Evolutionary conservation across 2,888 invertebrate genomes (phyloP).

Genomic region (Eilema caniola): DNA sequence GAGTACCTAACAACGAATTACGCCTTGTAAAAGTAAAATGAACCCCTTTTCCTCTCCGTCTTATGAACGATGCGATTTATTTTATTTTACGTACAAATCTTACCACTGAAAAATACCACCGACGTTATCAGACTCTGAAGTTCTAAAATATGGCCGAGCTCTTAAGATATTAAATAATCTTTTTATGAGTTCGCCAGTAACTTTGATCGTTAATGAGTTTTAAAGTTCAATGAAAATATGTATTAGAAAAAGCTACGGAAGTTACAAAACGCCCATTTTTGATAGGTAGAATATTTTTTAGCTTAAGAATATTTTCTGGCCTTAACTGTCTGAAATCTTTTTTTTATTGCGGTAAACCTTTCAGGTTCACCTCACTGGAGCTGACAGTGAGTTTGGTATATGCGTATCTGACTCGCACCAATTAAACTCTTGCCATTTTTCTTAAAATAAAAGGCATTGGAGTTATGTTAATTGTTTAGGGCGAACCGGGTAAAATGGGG

Average conservation of each 20-base stretch:
- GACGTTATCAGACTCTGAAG: slow-evolving; percentile 20
- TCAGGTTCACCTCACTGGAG: too few species aligned
- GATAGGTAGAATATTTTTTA: not conserved
- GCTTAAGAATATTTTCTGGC: not conserved
- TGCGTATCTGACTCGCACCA: too few species aligned
- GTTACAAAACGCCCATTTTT: not conserved
- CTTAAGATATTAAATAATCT: slow-evolving; percentile 29
- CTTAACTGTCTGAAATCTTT: too few species aligned
- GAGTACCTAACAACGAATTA: not conserved
- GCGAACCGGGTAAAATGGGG: too few species aligned
- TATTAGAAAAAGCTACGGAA: not conserved
- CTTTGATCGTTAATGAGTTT: slow-evolving; percentile 16
- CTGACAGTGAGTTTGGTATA: too few species aligned
- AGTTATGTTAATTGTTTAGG: too few species aligned
- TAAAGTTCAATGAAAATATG: slow-evolving; percentile 15
- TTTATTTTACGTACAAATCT: slow-evolving; percentile 5
- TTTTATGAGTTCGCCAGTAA: slow-evolving; percentile 28
- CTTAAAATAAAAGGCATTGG: too few species aligned
- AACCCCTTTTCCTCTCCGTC: not conserved
- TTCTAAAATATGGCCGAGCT: slow-evolving; percentile 37
- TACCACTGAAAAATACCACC: not conserved
- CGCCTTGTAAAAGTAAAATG: not conserved
- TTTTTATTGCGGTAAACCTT: too few species aligned
- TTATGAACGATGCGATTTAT: not conserved
- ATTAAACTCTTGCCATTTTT: too few species aligned